Conservation (phyloP, 2,113 vertebrate genomes). For the Orthonyx spaldingii region DNA sequence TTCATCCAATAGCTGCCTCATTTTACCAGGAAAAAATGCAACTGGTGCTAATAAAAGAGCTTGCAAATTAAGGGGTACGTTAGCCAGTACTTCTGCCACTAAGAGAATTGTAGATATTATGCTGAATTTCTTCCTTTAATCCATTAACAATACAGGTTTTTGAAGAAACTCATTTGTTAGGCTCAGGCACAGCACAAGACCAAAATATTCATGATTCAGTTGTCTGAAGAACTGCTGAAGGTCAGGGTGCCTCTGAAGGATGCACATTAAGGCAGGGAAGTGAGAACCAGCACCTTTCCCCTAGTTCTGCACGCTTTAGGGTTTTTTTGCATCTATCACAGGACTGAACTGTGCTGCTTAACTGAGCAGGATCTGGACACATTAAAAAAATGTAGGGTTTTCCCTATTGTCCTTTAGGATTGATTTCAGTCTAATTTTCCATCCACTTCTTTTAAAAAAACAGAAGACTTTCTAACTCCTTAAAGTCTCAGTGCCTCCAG, state of each 20-base stretch:
- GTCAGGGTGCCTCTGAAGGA: background rate
- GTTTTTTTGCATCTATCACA: background rate
- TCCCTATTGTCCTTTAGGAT: background rate
- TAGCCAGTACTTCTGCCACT: background rate
- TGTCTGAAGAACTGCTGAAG: background rate
- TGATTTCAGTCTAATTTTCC: background rate
- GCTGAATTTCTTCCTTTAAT: background rate
- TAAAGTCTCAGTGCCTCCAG: background rate
- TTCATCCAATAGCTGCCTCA: background rate
- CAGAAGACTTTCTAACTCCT: background rate
- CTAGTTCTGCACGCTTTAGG: background rate
- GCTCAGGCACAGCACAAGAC: background rate
- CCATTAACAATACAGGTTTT: background rate
- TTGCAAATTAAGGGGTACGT: background rate
- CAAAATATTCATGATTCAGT: background rate
- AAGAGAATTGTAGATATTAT: background rate
- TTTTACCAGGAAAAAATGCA: background rate
- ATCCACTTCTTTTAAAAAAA: background rate
- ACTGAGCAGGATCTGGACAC: background rate
- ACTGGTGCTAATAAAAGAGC: background rate
- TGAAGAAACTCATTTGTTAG: slow-evolving; percentile 9
- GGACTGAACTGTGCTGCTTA: background rate
- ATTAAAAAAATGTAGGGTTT: background rate
- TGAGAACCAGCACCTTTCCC: background rate
- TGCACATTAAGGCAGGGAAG: background rate